Evolutionary conservation across 2,113 vertebrate genomes (phyloP).

Genomic region (Callithrix jacchus): DNA sequence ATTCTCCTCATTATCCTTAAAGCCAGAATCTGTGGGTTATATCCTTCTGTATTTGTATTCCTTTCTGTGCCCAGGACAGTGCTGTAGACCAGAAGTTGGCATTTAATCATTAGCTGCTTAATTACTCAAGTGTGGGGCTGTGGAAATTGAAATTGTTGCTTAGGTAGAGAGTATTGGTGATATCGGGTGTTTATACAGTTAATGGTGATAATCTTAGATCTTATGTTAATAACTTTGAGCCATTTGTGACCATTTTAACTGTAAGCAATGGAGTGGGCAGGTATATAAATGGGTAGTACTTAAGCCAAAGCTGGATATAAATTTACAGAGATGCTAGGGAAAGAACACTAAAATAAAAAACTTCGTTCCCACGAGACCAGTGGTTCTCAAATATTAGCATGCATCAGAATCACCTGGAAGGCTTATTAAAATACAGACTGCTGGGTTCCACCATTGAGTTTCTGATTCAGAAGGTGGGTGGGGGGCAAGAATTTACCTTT

Average conservation of each 20-base stretch:
- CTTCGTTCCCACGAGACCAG: too few relatives aligned
- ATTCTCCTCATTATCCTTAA: neutral
- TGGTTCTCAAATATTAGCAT: neutral
- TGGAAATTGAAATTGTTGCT: neutral
- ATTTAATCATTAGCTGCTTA: neutral
- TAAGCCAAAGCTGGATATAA: neutral
- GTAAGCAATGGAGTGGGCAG: neutral
- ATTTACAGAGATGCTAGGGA: neutral
- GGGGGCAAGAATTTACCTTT: neutral
- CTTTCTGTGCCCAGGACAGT: neutral
- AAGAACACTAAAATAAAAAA: neutral
- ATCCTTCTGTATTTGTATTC: neutral
- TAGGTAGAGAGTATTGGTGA: neutral
- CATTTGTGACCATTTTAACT: neutral
- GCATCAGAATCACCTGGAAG: neutral
- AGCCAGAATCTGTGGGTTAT: too few relatives aligned
- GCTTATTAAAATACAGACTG: fast-evolving
- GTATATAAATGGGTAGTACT: neutral
- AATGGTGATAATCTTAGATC: neutral
- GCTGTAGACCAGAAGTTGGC: neutral
- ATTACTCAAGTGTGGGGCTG: neutral
- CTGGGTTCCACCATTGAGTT: neutral
- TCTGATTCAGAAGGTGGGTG: neutral
- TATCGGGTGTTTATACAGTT: too few relatives aligned
- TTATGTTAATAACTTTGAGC: neutral